These are phyloP conservation scores for Halcyon smyrnensis DNA, from an alignment of 2,797 vertebrate genomes.

Conservation along the genomic window DNA sequence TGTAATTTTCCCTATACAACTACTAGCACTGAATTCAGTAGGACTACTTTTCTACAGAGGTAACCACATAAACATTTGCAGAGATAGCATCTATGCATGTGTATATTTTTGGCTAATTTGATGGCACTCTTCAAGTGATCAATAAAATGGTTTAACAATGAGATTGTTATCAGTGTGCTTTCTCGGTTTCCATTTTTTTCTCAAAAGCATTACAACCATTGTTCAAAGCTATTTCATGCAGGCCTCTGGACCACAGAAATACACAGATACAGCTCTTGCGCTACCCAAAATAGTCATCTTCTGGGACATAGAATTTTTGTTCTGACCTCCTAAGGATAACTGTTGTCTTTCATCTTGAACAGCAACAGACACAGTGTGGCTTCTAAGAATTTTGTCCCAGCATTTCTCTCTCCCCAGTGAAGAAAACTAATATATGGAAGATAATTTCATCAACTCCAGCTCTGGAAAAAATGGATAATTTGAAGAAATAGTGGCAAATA, in stretches of 20 bases:
- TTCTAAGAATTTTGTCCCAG: neutral
- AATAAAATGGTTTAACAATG: neutral
- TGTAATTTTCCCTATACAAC: neutral
- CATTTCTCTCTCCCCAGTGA: neutral
- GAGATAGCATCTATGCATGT: neutral
- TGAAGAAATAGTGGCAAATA: neutral
- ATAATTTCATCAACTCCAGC: neutral
- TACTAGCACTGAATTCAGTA: neutral
- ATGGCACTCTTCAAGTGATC: neutral
- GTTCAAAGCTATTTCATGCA: neutral
- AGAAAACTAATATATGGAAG: neutral
- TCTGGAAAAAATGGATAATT: neutral
- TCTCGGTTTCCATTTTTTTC: neutral
- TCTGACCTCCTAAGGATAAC: neutral
- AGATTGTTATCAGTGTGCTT: neutral
- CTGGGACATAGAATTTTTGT: neutral
- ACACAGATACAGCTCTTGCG: neutral
- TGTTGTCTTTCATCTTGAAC: slow-evolving; percentile 8
- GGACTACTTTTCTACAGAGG: neutral
- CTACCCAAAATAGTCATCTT: neutral
- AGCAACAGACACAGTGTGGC: neutral
- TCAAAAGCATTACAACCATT: neutral
- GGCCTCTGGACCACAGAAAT: neutral
- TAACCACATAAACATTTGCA: neutral
- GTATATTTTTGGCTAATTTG: neutral